A percentile compares a stretch with the other conserved stretches of the same genome.
phyloP scores from a whole-genome alignment of 2,888 invertebrate genomes.

The Coleophora flavipennella region DNA sequence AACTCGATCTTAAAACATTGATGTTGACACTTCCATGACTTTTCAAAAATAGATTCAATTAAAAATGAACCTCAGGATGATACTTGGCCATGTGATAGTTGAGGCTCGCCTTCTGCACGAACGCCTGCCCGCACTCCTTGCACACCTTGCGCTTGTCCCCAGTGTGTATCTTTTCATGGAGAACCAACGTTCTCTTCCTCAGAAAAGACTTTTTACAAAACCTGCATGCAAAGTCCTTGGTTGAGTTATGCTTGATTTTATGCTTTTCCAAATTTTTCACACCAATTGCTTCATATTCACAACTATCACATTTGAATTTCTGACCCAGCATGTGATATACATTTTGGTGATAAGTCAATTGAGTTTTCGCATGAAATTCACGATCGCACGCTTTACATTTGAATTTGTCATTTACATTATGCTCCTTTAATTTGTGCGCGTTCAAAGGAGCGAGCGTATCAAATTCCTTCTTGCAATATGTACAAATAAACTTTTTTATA shows the following conservation, averaged over 20 bases:
- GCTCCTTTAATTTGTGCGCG: constrained; percentile 39
- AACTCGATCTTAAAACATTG: no score
- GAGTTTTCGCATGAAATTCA: constrained; percentile 38
- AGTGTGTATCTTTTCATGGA: constrained; percentile 55
- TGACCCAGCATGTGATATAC: constrained; percentile 54
- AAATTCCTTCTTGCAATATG: constrained; percentile 33
- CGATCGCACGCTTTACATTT: constrained; percentile 52
- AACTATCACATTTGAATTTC: constrained; percentile 39
- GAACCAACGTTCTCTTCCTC: constrained; percentile 37
- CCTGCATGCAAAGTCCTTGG: constrained; percentile 53
- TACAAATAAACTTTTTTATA: constrained; percentile 26
- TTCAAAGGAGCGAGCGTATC: constrained; percentile 37
- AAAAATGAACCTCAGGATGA: constrained; percentile 53
- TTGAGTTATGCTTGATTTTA: constrained; percentile 49
- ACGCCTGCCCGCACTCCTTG: constrained; percentile 47
- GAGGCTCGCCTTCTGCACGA: constrained; percentile 58
- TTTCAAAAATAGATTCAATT: background rate
- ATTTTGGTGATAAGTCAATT: constrained; percentile 41
- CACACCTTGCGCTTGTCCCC: constrained; percentile 52
- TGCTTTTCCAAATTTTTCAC: constrained; percentile 43
- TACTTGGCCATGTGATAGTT: constrained; percentile 61
- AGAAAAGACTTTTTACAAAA: constrained; percentile 58
- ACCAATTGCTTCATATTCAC: constrained; percentile 48
- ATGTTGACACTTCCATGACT: no score
- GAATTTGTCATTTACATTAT: constrained; percentile 43